phyloP scores from a whole-genome alignment of 1,140 invertebrate species.

The Hyposmocoma kahamanoa region DNA sequence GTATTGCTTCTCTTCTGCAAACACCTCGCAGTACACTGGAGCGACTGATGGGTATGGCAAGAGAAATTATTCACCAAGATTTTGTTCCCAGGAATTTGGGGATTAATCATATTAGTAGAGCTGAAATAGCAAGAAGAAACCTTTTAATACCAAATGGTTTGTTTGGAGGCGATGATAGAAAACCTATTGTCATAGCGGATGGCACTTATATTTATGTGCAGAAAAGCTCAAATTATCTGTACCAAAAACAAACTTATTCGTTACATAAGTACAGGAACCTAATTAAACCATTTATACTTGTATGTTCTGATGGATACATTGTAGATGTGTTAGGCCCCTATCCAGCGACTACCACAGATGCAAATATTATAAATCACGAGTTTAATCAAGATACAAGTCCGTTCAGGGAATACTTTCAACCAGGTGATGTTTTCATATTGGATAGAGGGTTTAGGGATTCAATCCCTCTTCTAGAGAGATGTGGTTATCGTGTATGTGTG shows the following conservation, averaged over 20 bases:
- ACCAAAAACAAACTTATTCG: background rate
- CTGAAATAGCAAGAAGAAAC: background rate
- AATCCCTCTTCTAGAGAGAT: background rate
- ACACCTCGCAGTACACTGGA: slow-evolving; percentile 11
- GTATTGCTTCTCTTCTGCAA: slow-evolving; percentile 11
- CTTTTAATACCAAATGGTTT: background rate
- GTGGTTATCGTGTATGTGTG: background rate
- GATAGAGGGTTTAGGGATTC: background rate
- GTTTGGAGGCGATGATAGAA: background rate
- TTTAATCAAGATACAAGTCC: background rate
- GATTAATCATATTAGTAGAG: slow-evolving; percentile 2
- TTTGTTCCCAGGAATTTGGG: slow-evolving; percentile 6
- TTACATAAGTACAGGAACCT: slow-evolving; percentile 7
- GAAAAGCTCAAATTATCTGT: slow-evolving; percentile 3
- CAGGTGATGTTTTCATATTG: background rate
- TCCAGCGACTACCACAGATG: slow-evolving; percentile 5
- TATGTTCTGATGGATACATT: slow-evolving; percentile 9
- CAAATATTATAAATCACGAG: background rate
- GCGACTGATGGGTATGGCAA: slow-evolving; percentile 6
- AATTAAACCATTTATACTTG: slow-evolving; percentile 8
- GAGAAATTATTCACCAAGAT: slow-evolving; percentile 5
- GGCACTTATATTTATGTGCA: slow-evolving; percentile 6
- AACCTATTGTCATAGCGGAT: background rate
- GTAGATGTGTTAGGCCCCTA: slow-evolving; percentile 6
- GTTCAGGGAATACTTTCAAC: background rate